These are phyloP conservation scores for Pseudococcus longispinus DNA, from an alignment of 2,888 invertebrate genomes.

Conservation along the genomic window DNA sequence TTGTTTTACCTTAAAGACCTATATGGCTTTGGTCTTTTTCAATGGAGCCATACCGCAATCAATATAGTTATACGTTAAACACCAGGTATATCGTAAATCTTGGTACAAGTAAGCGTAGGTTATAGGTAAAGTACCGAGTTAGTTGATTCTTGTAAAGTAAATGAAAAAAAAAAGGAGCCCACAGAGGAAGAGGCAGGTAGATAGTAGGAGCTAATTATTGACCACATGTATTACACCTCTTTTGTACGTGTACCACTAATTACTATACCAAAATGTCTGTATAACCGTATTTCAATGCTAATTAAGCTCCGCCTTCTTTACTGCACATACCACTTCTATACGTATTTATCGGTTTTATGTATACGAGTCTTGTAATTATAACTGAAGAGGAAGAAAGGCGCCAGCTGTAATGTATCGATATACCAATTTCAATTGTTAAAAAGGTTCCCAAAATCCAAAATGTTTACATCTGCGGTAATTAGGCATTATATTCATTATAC, in stretches of 20 bases:
- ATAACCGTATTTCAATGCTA: slow-evolving; percentile 26
- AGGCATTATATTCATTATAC: background rate
- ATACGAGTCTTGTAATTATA: background rate
- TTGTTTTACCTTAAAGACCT: too few species aligned
- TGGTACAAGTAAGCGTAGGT: background rate
- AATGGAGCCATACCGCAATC: background rate
- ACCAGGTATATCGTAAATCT: background rate
- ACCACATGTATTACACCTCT: slow-evolving; percentile 34
- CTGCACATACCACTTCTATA: background rate
- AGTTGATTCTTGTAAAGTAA: background rate
- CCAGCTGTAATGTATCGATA: slow-evolving; percentile 1
- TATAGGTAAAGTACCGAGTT: background rate
- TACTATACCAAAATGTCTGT: slow-evolving; percentile 16
- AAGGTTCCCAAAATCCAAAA: background rate
- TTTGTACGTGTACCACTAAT: slow-evolving; percentile 28
- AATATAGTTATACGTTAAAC: background rate
- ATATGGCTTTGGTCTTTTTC: background rate
- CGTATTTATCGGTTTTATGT: slow-evolving; percentile 5
- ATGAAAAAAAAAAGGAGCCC: background rate
- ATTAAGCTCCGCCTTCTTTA: slow-evolving; percentile 11
- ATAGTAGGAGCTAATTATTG: background rate
- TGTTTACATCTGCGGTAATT: background rate
- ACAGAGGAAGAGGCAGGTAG: background rate
- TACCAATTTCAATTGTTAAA: background rate
- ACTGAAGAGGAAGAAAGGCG: background rate